Base-by-base conservation (phyloP, 2,797 vertebrate genomes). In the Parotocinclus haroldoi region DNA sequence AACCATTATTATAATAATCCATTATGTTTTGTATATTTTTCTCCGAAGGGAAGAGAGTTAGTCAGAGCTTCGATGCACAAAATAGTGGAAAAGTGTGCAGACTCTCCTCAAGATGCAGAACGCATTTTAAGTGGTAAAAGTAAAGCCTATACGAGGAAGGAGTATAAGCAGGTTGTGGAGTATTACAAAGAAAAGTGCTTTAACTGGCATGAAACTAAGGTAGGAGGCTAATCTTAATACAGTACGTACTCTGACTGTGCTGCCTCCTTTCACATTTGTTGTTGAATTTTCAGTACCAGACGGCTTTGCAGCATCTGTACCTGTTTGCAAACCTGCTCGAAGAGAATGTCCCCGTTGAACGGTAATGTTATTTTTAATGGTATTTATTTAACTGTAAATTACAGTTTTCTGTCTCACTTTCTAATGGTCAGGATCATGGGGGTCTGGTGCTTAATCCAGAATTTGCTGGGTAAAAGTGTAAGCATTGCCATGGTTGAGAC, bases 271-370 rank as follows among this genome's bases (percentile, higher is more conserved):
- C 40, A 64, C 13, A 44, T 4, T 9, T 6, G 46, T 54, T 39
- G 14, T 54, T 56, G 14, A 19, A 19, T 50, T 61, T 56, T 42
- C 57, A 61, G 63, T 54, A 36, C 42, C 45, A 36, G 60, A 65
- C 36, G 42, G 61, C 49, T 1, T 49, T 69, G 58, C 60, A 79
- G 10, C 73, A 78, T 61, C 71, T 64, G 55, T 66, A 73, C 9
- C 18, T 74, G 0, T 75, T 75, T 36, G 60, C 75, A 49, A 66
- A 61, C 42, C 58, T 42, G 12, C 60, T 62, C 62, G 53, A 76
- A 37, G 62, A 16, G 54, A 38, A 50, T 44, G 49, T 71, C 66
- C 44, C 68, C 57, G 63, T 66, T 27, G 69, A 78, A 63, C 58
- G 59, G 56, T 38, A 67, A 45, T 62, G 63, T 66, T 36, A n/a